Base-by-base conservation (phyloP, 1,140 invertebrate species). In the Drosophila malerkotliana region DNA sequence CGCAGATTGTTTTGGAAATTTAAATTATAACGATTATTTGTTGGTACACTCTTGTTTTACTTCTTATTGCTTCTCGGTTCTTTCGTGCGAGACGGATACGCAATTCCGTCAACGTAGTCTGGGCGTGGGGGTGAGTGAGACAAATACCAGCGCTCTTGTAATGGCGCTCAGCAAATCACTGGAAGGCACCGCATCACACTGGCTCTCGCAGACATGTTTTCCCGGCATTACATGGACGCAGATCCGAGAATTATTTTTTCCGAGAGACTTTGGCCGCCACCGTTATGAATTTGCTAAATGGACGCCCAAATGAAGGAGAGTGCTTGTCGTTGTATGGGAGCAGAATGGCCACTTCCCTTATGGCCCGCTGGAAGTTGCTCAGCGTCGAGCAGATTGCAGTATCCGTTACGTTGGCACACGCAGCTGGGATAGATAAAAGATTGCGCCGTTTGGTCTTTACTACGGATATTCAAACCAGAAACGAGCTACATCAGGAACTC, bases 251-350 rank as follows among this genome's bases (percentile, higher is more conserved):
- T 39, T 39, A 10, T 39, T 39, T 9, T 39, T 39, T 5, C 37
- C 10, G 37, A 18, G 37, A 39, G 37, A 39, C 37, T 39, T 39
- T 39, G 37, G 10, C 10, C 37, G 9, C 37, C 8, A 39, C 10
- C 37, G 12, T 39, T 39, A 39, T 39, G 37, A 39, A 12, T 21
- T 39, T 39, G 37, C 37, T 30, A 30, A 30, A 30, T 30, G 37
- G 7, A 39, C 12, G 37, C 37, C 37, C 37, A 39, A 39, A 39
- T 4, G 10, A 39, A 39, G 37, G 37, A 39, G 4, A 39, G 37
- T 39, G 37, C 37, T 39, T 39, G 37, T 39, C 37, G 37, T 9
- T 39, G 37, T 39, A 39, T 39, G 37, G 37, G 10, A 39, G 37
- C 37, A 39, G 12, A 39, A 39, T 39, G 37, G 37, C 9, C 37